phyloP scores from a whole-genome alignment of 2,797 vertebrate genomes.

The Xiphorhynchus erythropygius region DNA sequence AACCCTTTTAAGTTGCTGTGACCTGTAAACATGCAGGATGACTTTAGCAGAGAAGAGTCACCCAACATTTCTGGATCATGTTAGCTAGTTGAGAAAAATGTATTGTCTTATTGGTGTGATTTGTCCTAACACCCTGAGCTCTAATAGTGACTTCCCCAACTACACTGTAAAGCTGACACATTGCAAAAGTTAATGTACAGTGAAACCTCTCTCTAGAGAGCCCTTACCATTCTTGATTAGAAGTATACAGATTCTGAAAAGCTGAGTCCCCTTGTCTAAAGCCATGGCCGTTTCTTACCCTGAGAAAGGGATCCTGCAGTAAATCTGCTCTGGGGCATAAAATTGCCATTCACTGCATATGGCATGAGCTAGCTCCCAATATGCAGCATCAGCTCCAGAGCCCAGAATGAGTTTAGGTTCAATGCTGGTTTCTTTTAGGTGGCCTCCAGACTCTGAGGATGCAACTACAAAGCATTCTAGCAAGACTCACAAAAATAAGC shows the following conservation, averaged over 20 bases:
- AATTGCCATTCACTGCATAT: not conserved
- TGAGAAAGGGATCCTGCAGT: not conserved
- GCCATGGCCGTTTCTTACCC: not conserved
- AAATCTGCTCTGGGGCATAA: not conserved
- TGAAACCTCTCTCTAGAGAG: conserved; percentile 11
- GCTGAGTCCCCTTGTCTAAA: not conserved
- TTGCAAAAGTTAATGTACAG: conserved; percentile 24
- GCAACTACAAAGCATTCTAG: not conserved
- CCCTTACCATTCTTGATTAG: not conserved
- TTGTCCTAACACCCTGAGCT: not conserved
- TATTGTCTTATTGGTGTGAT: not conserved
- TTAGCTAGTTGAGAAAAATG: not conserved
- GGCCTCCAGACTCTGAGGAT: not conserved
- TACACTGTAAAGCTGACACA: not conserved
- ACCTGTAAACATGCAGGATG: not conserved
- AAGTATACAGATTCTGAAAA: not conserved
- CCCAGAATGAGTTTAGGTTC: not conserved
- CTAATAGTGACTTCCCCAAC: not conserved
- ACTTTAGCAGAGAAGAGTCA: not conserved
- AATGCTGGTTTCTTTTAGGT: not conserved
- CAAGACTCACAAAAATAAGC: not conserved
- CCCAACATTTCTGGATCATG: not conserved
- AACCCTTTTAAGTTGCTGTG: not conserved
- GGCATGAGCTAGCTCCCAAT: not conserved
- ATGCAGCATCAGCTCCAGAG: not conserved